These are phyloP conservation scores for Hippolais icterina DNA, from an alignment of 2,113 vertebrate genomes.

Conservation along the genomic window DNA sequence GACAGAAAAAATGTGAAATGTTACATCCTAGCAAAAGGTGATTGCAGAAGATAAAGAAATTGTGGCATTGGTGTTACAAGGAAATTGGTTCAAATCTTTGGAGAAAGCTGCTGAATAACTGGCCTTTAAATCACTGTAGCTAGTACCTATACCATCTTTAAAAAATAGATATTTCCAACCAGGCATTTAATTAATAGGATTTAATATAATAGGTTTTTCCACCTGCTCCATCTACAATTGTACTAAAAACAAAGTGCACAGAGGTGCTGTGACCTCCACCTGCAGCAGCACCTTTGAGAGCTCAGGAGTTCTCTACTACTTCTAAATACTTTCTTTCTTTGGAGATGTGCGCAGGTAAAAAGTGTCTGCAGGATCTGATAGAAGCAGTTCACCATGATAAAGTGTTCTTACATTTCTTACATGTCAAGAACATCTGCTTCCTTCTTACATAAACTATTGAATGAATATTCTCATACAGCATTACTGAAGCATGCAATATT, in stretches of 20 bases:
- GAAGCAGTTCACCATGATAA: constrained; percentile 20
- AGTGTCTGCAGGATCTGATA: constrained; percentile 19
- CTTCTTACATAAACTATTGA: constrained; percentile 46
- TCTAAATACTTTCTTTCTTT: not conserved
- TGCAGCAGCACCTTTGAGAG: not conserved
- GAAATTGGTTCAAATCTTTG: not conserved
- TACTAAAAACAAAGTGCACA: not conserved
- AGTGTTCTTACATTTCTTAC: constrained; percentile 23
- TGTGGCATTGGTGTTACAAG: not conserved
- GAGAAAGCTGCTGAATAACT: not conserved
- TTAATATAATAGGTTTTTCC: not conserved
- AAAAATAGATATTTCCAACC: not conserved
- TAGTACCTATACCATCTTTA: not conserved
- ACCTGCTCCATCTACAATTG: not conserved
- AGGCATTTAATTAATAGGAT: not conserved
- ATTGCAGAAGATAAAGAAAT: not conserved
- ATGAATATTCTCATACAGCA: constrained; percentile 34
- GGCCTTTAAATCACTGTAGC: not conserved
- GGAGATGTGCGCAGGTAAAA: not conserved
- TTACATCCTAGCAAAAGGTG: not conserved
- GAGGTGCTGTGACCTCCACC: not conserved
- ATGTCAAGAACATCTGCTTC: constrained; percentile 32
- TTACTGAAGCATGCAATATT: constrained; percentile 29
- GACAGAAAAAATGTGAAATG: not conserved
- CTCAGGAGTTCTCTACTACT: not conserved